phyloP scores from a whole-genome alignment of 2,797 vertebrate species.

The Phrynocephalus guinanensis region DNA sequence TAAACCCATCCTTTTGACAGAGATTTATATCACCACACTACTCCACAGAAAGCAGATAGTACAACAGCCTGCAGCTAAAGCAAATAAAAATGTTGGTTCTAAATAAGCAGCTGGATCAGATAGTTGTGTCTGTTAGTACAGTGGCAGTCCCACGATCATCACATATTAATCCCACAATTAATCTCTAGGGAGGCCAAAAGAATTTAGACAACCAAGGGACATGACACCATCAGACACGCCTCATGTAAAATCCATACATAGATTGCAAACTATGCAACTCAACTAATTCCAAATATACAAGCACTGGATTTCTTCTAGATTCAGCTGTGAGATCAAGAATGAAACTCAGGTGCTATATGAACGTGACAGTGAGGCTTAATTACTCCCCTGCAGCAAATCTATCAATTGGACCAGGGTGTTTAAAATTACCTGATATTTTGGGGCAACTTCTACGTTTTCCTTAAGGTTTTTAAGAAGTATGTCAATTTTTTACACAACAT shows the following conservation, averaged over 20 bases:
- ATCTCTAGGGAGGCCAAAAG: background rate
- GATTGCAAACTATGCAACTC: background rate
- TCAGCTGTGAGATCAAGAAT: background rate
- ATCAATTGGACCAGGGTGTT: background rate
- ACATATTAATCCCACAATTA: background rate
- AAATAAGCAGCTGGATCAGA: background rate
- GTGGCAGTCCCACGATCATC: background rate
- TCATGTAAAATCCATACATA: background rate
- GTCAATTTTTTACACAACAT: background rate
- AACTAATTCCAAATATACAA: background rate
- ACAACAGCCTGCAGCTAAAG: background rate
- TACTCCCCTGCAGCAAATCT: background rate
- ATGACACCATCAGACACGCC: background rate
- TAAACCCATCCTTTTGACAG: background rate
- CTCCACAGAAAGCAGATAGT: background rate
- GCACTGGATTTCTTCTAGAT: background rate
- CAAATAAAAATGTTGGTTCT: background rate
- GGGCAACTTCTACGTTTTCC: background rate
- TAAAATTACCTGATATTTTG: background rate
- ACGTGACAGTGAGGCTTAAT: background rate
- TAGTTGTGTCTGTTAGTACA: background rate
- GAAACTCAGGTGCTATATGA: background rate
- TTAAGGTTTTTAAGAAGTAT: background rate
- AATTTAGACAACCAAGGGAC: background rate
- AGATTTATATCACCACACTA: background rate